Conservation (phyloP, 1,140 invertebrate species). For the Atta cephalotes region DNA sequence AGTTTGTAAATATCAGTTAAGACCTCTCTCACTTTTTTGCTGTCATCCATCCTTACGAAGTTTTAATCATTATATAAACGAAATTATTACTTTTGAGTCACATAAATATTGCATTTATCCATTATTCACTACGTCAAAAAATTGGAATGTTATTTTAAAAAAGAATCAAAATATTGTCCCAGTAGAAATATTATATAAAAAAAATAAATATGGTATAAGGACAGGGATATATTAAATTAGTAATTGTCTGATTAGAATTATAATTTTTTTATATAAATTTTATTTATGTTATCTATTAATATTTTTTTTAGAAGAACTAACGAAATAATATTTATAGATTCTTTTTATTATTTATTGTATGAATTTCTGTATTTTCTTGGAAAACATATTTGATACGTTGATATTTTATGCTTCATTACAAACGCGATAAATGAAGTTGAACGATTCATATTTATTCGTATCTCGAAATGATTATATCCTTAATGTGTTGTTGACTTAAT, state of each 20-base stretch:
- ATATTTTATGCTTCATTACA: conserved; percentile 34
- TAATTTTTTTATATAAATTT: neutral
- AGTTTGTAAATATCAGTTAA: conserved; percentile 52
- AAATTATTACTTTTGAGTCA: conserved; percentile 7
- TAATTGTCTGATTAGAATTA: neutral
- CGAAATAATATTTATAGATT: neutral
- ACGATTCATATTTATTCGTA: neutral
- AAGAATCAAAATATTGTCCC: neutral
- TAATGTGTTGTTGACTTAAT: conserved; percentile 35
- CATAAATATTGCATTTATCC: neutral
- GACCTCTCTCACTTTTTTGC: conserved; percentile 4
- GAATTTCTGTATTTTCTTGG: neutral
- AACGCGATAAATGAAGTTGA: conserved; percentile 21
- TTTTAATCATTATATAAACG: neutral
- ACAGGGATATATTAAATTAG: neutral
- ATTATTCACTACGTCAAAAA: neutral
- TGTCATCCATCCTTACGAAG: neutral
- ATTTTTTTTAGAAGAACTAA: neutral
- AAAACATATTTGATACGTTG: neutral
- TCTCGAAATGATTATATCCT: conserved; percentile 38
- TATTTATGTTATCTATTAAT: neutral
- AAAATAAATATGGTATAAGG: neutral
- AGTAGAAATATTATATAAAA: neutral
- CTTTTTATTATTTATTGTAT: too few species aligned
- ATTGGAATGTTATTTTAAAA: neutral